phyloP scores from a whole-genome alignment of 1,140 invertebrate species.

The Lepeophtheirus salmonis region DNA sequence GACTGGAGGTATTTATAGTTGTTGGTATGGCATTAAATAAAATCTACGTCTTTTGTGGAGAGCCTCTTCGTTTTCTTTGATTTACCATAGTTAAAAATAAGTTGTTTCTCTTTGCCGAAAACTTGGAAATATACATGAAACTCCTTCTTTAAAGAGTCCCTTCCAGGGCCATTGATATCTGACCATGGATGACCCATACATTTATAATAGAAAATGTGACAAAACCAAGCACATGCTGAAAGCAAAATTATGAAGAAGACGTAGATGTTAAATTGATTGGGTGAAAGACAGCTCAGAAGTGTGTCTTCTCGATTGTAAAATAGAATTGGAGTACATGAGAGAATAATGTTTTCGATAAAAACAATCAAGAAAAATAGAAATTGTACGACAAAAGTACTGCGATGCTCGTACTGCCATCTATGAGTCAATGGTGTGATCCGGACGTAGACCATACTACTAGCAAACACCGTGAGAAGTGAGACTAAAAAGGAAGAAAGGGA shows the following conservation, averaged over 20 bases:
- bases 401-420: not conserved
- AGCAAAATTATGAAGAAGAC: not conserved
- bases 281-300: not conserved
- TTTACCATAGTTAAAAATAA: not conserved
- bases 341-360: slow-evolving; percentile 8
- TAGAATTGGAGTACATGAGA: not conserved
- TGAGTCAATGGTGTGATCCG: slow-evolving; percentile 1
- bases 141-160: not conserved
- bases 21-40: too few species aligned
- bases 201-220: slow-evolving; percentile 13
- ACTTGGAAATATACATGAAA: not conserved
- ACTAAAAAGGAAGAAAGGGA: not conserved
- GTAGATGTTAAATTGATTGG: not conserved
- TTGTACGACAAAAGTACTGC: slow-evolving; percentile 3
- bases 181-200: slow-evolving; percentile 14
- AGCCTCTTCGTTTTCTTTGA: not conserved
- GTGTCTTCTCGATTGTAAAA: not conserved
- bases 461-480: slow-evolving; percentile 1
- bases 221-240: slow-evolving; percentile 1
- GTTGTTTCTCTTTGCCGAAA: not conserved
- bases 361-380: slow-evolving; percentile 5
- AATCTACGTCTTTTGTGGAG: not conserved
- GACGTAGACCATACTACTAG: slow-evolving; percentile 7
- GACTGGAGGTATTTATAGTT: too few species aligned
- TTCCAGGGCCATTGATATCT: slow-evolving; percentile 11